Evolutionary conservation across 2,797 vertebrate species (phyloP).

Genomic region (Coilia nasus): DNA sequence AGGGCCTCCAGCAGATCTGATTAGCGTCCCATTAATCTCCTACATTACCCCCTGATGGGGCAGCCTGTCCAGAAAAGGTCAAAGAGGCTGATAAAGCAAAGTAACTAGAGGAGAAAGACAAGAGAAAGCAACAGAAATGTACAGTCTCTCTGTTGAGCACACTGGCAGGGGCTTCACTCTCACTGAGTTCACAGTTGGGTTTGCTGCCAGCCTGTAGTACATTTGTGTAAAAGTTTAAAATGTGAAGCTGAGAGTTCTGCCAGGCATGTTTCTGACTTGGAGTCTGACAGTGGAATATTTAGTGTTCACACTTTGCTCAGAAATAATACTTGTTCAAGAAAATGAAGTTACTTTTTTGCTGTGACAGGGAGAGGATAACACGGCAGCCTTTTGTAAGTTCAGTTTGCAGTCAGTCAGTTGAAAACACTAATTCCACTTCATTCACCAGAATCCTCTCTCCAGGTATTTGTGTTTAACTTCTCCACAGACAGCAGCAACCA

Average conservation of each 20-base stretch:
- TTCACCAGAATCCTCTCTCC: neutral
- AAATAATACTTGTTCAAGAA: neutral
- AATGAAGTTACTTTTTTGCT: neutral
- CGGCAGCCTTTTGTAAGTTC: neutral
- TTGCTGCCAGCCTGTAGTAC: neutral
- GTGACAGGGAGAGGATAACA: neutral
- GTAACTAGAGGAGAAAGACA: neutral
- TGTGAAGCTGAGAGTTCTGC: neutral
- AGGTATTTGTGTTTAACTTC: neutral
- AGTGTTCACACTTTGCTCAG: neutral
- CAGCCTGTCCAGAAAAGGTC: neutral
- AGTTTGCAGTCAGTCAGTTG: constrained; percentile 5
- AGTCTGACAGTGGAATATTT: neutral
- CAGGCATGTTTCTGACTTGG: constrained; percentile 15
- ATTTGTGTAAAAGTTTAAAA: constrained; percentile 2
- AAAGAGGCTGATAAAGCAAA: neutral
- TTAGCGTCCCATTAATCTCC: neutral
- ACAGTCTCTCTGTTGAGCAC: neutral
- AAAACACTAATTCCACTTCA: neutral
- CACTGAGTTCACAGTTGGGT: neutral
- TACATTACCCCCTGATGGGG: neutral
- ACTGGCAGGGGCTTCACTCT: neutral
- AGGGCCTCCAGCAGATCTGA: neutral
- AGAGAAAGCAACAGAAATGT: neutral
- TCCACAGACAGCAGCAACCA: neutral